Percentiles rank a stretch among this genome's conserved stretches.
phyloP scores from a whole-genome alignment of 2,113 vertebrate genomes.

The Serilophus lunatus region DNA sequence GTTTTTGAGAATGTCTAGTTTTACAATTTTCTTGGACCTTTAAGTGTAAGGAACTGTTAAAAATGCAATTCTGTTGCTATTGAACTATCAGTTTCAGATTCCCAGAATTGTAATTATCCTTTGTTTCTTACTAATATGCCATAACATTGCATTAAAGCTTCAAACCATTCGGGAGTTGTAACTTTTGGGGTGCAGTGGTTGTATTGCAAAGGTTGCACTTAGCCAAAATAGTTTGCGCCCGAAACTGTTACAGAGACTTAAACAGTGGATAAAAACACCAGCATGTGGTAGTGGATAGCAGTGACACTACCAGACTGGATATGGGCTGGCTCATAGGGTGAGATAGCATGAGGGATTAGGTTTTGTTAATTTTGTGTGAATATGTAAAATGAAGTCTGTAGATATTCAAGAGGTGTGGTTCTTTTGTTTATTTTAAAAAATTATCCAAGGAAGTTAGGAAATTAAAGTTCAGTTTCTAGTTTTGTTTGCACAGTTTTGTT shows the following conservation, averaged over 20 bases:
- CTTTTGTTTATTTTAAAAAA: neutral
- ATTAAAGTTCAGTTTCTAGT: neutral
- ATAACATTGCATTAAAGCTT: neutral
- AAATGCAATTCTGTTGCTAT: neutral
- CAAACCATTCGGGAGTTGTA: neutral
- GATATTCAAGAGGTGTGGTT: neutral
- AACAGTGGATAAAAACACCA: neutral
- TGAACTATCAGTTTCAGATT: neutral
- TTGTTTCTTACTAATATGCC: neutral
- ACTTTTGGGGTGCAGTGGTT: neutral
- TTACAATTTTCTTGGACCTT: neutral
- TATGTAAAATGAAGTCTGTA: neutral
- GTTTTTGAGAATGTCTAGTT: neutral
- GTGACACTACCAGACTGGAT: neutral
- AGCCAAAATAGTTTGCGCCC: neutral
- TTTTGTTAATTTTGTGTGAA: neutral
- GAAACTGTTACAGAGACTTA: neutral
- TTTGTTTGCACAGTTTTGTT: neutral
- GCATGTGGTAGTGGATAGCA: neutral
- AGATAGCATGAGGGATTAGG: neutral
- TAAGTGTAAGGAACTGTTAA: neutral
- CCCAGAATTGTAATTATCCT: neutral
- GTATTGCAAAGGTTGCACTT: neutral
- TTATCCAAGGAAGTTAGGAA: neutral
- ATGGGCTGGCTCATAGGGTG: neutral